These are phyloP conservation scores for Sphecodes monilicornis DNA, from an alignment of 2,888 invertebrate species.

Conservation along the genomic window DNA sequence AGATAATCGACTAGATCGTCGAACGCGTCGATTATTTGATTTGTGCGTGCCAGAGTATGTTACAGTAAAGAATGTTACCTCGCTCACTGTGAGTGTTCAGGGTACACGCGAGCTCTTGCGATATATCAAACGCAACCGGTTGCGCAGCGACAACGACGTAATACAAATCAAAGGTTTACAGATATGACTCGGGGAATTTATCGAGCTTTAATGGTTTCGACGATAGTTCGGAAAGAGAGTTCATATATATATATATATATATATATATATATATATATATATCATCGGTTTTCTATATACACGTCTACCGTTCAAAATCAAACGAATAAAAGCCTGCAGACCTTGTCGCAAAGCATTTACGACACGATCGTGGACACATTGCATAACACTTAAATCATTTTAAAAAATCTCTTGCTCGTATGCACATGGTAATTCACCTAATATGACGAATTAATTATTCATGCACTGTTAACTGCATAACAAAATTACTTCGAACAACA, in stretches of 20 bases:
- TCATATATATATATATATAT: too few species aligned
- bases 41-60: neutral
- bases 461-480: too few species aligned
- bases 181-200: constrained; percentile 35
- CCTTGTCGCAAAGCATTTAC: neutral
- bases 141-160: constrained; percentile 1
- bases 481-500: too few species aligned
- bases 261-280: too few species aligned
- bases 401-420: neutral
- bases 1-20: neutral
- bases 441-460: too few species aligned
- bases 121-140: constrained; percentile 36
- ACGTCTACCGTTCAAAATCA: neutral
- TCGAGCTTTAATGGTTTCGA: constrained; percentile 33
- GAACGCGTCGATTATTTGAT: neutral
- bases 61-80: constrained; percentile 6
- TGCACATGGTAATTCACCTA: too few species aligned
- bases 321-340: neutral
- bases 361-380: neutral
- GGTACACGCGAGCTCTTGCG: neutral
- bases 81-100: neutral
- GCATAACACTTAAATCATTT: neutral
- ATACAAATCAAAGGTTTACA: constrained; percentile 43
- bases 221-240: neutral
- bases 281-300: constrained; percentile 8